Evolutionary conservation across 2,797 vertebrate species (phyloP), one percentile per base, ranked within the genome.

Genomic region (Emys orbicularis): DNA sequence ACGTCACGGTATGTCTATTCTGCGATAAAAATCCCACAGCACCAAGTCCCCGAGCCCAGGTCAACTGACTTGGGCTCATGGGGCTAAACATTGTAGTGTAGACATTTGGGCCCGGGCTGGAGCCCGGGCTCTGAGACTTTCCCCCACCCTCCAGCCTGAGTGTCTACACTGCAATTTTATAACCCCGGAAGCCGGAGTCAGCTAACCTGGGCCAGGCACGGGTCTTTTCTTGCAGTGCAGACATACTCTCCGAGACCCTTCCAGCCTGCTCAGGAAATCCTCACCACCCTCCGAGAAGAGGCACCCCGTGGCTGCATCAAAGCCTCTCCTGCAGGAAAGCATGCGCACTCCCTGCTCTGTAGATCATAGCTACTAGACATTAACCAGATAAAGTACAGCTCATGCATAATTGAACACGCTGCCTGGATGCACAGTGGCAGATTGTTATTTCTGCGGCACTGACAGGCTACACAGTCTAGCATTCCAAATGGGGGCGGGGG

Each of bases 1-100:
- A 37, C 8, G 2, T 10, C 65, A 37, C 0, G n/a, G 65, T 6
- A 68, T 9, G 5, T 21, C n/a, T 68, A 19, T 5, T 21, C 65
- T 11, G 15, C 9, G 19, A 37, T 3, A 11, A 37, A 61, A n/a
- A n/a, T 37, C 34, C n/a, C 65, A 37, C 34, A 1, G n/a, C 61
- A 18, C 34, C 61, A 68, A n/a, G 34, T 68, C n/a, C n/a, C 61
- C 11, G 61, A 37, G 34, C 18, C 18, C 18, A 61, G 31, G 31
- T 34, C 59, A 34, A 34, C 59, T 18, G 59, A 61, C 59, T 18
- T 61, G 59, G 65, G 65, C 34, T 68, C n/a, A 4, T 7, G 8
- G 59, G 31, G n/a, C 65, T 68, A 21, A 68, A 68, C n/a, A 19
- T 4, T 16, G 29, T 34, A 8, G 16, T 37, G n/a, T 68, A 19